Conservation (phyloP, 35 echinoderm and acorn worm genomes). For the Apostichopus californicus region DNA sequence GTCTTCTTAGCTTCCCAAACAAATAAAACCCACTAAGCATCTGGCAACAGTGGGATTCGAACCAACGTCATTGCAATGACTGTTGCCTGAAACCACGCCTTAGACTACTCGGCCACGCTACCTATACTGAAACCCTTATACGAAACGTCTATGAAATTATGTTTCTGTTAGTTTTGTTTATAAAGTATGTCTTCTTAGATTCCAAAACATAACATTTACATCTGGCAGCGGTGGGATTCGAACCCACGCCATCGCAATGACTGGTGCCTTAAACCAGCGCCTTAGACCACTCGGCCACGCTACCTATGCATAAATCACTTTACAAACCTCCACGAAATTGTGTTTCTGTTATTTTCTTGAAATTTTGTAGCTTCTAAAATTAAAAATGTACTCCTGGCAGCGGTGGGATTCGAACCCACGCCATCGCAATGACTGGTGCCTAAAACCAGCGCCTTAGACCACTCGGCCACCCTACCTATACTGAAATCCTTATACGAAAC, state of each 20-base stretch:
- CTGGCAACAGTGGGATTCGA: constrained; percentile 82
- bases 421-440: constrained; percentile 99
- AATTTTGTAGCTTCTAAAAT: too few species aligned
- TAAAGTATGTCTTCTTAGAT: too few species aligned
- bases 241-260: constrained; percentile 99
- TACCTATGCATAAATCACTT: constrained; percentile 26
- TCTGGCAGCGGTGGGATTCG: constrained; percentile 99
- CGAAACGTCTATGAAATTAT: too few species aligned
- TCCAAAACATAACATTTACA: too few species aligned
- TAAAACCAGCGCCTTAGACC: constrained; percentile 53
- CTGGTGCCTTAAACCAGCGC: constrained; percentile 99
- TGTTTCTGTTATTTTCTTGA: too few species aligned
- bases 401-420: constrained; percentile 99
- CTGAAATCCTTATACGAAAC: too few species aligned
- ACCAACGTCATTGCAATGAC: constrained; percentile 99
- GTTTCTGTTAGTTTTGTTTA: too few species aligned
- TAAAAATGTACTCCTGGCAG: constrained; percentile 53
- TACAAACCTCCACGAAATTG: too few species aligned
- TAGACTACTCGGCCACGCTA: constrained; percentile 99
- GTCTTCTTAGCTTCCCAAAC: too few species aligned
- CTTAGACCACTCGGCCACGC: constrained; percentile 99
- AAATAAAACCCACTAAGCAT: too few species aligned
- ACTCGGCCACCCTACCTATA: too few species aligned
- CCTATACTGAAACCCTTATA: not conserved
- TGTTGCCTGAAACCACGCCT: constrained; percentile 96